These are phyloP conservation scores for Rutilus rutilus DNA, from an alignment of 2,113 vertebrate genomes.

Conservation along the genomic window DNA sequence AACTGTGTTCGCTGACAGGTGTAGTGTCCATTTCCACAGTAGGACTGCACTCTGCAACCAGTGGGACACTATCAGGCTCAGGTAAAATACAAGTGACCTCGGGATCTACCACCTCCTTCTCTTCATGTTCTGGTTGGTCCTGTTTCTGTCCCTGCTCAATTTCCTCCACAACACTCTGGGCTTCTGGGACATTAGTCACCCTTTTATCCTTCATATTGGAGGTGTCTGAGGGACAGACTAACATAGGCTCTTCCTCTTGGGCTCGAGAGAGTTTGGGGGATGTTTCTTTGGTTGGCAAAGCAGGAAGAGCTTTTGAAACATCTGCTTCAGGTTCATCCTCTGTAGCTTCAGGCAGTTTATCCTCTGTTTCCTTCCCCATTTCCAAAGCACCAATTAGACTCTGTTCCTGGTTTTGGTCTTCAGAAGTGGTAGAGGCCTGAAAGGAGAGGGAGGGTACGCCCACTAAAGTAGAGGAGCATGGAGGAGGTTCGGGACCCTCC, in stretches of 20 bases:
- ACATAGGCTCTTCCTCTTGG: conserved; percentile 42
- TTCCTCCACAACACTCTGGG: background rate
- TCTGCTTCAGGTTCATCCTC: conserved; percentile 37
- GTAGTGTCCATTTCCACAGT: conserved; percentile 64
- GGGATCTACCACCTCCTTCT: conserved; percentile 36
- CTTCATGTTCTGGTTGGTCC: conserved; percentile 6
- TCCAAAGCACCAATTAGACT: conserved; percentile 62
- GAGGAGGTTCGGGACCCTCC: conserved; percentile 35
- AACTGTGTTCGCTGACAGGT: conserved; percentile 72
- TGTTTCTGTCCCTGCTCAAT: conserved; percentile 1
- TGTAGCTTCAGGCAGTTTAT: conserved; percentile 1
- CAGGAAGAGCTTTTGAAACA: conserved; percentile 37
- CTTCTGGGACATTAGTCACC: background rate
- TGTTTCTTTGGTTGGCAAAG: conserved; percentile 58
- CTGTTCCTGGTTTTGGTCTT: conserved; percentile 58
- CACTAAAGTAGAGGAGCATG: conserved; percentile 42
- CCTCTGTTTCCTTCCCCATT: conserved; percentile 26
- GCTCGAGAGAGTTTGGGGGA: conserved; percentile 29
- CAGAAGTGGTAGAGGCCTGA: conserved; percentile 50
- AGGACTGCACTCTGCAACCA: conserved; percentile 39
- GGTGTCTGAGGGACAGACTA: conserved; percentile 30
- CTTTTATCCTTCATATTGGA: background rate
- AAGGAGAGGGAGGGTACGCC: conserved; percentile 66
- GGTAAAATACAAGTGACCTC: conserved; percentile 26
- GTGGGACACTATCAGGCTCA: conserved; percentile 39